These are phyloP conservation scores for Microcebus griseorufus DNA, from an alignment of 2,113 vertebrate genomes.

Conservation along the genomic window DNA sequence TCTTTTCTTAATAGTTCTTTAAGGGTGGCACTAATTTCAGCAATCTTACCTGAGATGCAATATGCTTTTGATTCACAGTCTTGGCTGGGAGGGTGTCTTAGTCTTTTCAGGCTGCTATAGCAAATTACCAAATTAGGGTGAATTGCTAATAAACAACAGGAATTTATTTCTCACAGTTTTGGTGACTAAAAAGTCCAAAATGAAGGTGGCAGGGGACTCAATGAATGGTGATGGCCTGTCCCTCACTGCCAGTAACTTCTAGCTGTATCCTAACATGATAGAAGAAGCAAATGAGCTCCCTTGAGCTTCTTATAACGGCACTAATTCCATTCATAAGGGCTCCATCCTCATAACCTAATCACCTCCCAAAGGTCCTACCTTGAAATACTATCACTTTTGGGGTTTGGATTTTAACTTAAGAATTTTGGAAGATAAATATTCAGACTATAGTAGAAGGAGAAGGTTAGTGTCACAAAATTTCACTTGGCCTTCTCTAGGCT, in stretches of 20 bases:
- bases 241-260: background rate
- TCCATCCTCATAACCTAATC: background rate
- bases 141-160: background rate
- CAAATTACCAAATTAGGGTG: background rate
- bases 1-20: background rate
- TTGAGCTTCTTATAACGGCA: background rate
- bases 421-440: background rate
- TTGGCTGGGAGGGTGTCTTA: background rate
- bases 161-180: background rate
- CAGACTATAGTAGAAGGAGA: background rate
- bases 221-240: background rate
- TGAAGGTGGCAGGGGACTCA: background rate
- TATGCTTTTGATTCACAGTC: background rate
- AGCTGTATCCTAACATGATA: too few species aligned
- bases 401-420: background rate
- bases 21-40: background rate
- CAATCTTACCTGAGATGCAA: background rate
- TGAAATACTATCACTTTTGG: background rate
- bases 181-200: background rate
- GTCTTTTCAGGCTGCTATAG: background rate
- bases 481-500: background rate
- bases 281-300: background rate
- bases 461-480: background rate
- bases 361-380: background rate
- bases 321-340: background rate